phyloP scores from a whole-genome alignment of 2,888 invertebrate species.

The Apamea monoglypha region DNA sequence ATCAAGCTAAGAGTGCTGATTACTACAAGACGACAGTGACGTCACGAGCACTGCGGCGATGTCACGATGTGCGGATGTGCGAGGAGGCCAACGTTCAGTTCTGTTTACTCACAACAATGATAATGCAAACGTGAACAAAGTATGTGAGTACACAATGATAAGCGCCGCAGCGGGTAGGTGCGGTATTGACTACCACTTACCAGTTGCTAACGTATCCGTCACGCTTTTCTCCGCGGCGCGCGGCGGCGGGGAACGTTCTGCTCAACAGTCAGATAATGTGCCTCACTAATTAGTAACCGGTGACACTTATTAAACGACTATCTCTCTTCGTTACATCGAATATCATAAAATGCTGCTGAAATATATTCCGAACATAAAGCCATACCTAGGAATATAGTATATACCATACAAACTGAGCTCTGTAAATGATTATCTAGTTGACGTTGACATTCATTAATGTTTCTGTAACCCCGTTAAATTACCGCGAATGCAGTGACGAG shows the following conservation, averaged over 20 bases:
- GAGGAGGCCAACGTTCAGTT: not conserved
- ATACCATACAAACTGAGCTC: constrained; percentile 2
- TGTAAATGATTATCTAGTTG: constrained; percentile 23
- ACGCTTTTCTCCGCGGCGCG: constrained; percentile 4
- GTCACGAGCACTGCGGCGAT: not conserved
- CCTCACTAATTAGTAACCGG: constrained; percentile 10
- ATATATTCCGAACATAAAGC: not conserved
- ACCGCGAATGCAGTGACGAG: not conserved
- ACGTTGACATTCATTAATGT: constrained; percentile 28
- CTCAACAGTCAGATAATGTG: constrained; percentile 1
- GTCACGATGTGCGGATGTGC: not conserved
- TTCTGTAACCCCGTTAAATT: constrained; percentile 20
- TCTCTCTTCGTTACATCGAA: constrained; percentile 6
- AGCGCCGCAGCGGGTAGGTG: not conserved
- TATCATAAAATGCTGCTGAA: not conserved
- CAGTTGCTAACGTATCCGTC: not conserved
- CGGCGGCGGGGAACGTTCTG: constrained; percentile 5
- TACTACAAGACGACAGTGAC: not conserved
- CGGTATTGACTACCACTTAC: not conserved
- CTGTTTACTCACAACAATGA: constrained; percentile 7
- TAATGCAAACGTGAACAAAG: not conserved
- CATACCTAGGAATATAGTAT: not conserved
- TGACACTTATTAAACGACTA: not conserved
- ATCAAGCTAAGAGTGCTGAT: not conserved
- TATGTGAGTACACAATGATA: no score